Evolutionary conservation across 2,113 vertebrate species (phyloP).

Genomic region (Hippopotamus amphibius): DNA sequence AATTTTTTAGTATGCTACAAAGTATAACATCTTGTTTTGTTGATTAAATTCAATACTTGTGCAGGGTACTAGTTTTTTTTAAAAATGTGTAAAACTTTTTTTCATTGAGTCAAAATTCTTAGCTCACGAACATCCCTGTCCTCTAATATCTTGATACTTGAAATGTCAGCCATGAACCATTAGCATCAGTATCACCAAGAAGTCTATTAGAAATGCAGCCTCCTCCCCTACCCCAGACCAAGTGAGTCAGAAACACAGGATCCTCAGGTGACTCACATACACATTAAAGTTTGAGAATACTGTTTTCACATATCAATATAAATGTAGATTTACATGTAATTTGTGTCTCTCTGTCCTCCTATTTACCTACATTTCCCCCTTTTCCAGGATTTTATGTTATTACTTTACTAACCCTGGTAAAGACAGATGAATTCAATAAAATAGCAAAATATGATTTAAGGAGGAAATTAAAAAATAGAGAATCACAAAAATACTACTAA

Average conservation of each 20-base stretch:
- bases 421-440: neutral
- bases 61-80: neutral
- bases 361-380: neutral
- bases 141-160: neutral
- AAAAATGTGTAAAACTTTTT: neutral
- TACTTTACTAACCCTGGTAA: neutral
- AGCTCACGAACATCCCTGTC: neutral
- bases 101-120: neutral
- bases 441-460: neutral
- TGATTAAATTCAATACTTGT: slow-evolving; percentile 27
- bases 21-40: neutral
- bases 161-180: neutral
- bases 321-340: neutral
- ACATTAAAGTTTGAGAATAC: neutral
- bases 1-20: neutral
- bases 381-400: neutral
- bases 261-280: neutral
- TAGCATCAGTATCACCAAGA: neutral
- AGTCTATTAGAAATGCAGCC: neutral
- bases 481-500: neutral
- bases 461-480: neutral
- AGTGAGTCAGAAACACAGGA: neutral
- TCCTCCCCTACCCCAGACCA: neutral
- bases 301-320: neutral
- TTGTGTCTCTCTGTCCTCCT: neutral